These are phyloP conservation scores for Haliclona indistincta DNA, from an alignment of 37 sponge, comb jelly and placozoan genomes.

Conservation along the genomic window DNA sequence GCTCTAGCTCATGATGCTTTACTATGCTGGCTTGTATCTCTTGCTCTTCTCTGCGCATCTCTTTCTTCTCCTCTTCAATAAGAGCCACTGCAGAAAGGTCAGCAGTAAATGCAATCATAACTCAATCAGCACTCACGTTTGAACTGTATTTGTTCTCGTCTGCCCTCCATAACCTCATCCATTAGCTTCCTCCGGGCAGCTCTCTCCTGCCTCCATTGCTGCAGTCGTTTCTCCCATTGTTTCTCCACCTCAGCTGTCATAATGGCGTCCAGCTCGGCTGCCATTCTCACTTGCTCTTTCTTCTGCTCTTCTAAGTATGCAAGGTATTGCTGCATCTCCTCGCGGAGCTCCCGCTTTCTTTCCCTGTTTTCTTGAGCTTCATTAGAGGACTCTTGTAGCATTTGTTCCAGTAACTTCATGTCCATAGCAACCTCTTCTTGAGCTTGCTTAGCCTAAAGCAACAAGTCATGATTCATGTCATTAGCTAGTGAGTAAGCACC, in stretches of 20 bases:
- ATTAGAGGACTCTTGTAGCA: slow-evolving; percentile 76
- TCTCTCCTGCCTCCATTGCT: slow-evolving; percentile 90
- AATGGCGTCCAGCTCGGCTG: slow-evolving; percentile 84
- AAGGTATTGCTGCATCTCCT: slow-evolving; percentile 78
- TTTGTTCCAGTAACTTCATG: slow-evolving; percentile 93
- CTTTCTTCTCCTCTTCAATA: slow-evolving; percentile 57
- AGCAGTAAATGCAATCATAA: not conserved
- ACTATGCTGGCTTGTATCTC: slow-evolving; percentile 56
- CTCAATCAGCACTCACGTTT: slow-evolving; percentile 51
- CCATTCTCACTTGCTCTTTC: slow-evolving; percentile 70
- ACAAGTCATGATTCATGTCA: not conserved
- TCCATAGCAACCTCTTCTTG: slow-evolving; percentile 96
- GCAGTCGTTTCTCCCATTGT: slow-evolving; percentile 84
- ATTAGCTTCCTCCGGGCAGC: slow-evolving; percentile 89
- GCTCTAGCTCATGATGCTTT: slow-evolving; percentile 72
- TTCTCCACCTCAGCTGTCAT: slow-evolving; percentile 87
- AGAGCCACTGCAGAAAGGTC: slow-evolving; percentile 39
- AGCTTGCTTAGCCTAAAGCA: slow-evolving; percentile 70
- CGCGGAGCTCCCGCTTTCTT: slow-evolving; percentile 69
- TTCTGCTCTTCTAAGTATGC: slow-evolving; percentile 74
- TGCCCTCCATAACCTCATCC: slow-evolving; percentile 81
- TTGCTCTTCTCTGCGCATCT: slow-evolving; percentile 49
- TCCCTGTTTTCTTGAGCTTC: slow-evolving; percentile 74
- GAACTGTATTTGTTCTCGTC: slow-evolving; percentile 82
- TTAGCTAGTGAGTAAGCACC: slow-evolving; percentile 5